These are phyloP conservation scores for Erebia ligea DNA, from an alignment of 2,888 invertebrate species.

Conservation along the genomic window DNA sequence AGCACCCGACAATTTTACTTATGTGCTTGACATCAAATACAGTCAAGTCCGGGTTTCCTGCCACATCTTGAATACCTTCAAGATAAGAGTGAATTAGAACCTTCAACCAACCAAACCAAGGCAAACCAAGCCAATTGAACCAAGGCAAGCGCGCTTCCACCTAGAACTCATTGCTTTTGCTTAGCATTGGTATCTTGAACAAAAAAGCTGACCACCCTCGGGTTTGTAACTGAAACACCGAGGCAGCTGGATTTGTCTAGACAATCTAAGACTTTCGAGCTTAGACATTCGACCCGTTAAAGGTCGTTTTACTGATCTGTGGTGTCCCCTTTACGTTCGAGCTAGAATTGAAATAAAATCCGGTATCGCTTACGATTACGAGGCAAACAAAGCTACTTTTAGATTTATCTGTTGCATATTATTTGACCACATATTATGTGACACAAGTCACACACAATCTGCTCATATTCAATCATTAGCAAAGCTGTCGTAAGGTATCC, in stretches of 20 bases:
- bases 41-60: no score
- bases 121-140: no score
- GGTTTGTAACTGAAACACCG: background rate
- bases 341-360: background rate
- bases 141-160: no score
- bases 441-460: constrained; percentile 9
- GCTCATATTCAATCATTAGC: constrained; percentile 13
- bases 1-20: no score
- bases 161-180: no score
- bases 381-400: background rate
- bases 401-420: constrained; percentile 3
- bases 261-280: background rate
- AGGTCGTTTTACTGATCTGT: background rate
- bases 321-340: background rate
- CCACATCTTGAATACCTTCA: no score
- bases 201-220: no score
- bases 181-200: no score
- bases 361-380: background rate
- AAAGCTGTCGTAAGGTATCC: constrained; percentile 3
- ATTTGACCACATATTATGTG: background rate
- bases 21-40: no score
- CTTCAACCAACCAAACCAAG: no score
- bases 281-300: background rate
- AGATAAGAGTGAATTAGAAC: no score
- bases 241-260: background rate